Conservation (phyloP, 92 coral and sea anemone genomes). For the Diadumene lineata region DNA sequence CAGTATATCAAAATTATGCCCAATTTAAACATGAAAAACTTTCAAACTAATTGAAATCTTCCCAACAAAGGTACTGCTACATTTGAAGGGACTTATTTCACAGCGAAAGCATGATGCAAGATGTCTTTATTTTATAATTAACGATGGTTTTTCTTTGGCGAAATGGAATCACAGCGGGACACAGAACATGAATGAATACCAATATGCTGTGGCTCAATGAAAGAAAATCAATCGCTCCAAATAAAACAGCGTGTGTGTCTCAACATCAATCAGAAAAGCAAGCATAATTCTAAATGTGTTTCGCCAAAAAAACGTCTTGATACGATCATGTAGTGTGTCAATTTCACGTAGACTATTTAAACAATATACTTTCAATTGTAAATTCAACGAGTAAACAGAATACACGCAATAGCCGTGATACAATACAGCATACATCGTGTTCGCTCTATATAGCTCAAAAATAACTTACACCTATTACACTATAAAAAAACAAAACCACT, state of each 20-base stretch:
- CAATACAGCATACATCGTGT: background rate
- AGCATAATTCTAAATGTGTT: background rate
- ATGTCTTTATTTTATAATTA: slow-evolving; percentile 16
- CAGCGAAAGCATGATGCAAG: no score
- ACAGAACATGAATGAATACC: slow-evolving; percentile 16
- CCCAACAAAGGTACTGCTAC: background rate
- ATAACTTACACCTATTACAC: background rate
- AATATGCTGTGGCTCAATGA: slow-evolving; percentile 18
- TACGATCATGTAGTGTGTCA: background rate
- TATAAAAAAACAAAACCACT: background rate
- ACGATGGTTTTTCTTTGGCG: slow-evolving; percentile 18
- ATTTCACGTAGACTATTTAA: slow-evolving; percentile 3
- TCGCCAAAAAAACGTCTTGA: background rate
- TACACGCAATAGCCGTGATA: background rate
- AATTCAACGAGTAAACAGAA: slow-evolving; percentile 5
- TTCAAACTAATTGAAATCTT: slow-evolving; percentile 3
- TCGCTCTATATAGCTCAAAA: background rate
- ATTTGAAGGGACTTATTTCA: slow-evolving; percentile 6
- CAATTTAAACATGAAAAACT: background rate
- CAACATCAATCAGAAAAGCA: background rate
- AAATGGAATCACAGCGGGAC: slow-evolving; percentile 40
- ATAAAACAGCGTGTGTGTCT: slow-evolving; percentile 9
- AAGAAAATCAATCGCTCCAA: slow-evolving; percentile 19
- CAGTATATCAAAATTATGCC: background rate
- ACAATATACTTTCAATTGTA: slow-evolving; percentile 19